These are phyloP conservation scores for Nannobrachium achirus DNA, from an alignment of 2,113 vertebrate genomes.

Conservation along the genomic window DNA sequence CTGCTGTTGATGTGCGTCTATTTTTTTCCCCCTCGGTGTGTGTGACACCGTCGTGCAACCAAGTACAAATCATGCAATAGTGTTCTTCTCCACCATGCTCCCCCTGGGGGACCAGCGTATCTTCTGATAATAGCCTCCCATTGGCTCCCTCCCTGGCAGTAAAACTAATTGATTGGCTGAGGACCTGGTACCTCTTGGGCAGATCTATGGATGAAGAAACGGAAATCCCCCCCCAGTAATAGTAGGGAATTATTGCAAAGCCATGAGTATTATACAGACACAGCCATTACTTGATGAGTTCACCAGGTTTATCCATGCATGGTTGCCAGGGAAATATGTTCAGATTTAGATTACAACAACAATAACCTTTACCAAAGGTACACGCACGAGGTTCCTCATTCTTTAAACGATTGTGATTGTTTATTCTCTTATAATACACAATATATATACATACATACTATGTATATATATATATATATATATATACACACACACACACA, in stretches of 20 bases:
- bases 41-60: too few species aligned
- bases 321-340: neutral
- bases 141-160: conserved; percentile 33
- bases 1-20: too few species aligned
- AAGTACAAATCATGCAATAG: too few species aligned
- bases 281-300: neutral
- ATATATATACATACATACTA: too few species aligned
- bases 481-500: too few species aligned
- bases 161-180: conserved; percentile 57
- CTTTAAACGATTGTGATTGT: too few species aligned
- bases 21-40: too few species aligned
- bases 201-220: conserved; percentile 11
- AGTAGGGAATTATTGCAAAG: neutral
- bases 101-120: conserved; percentile 25
- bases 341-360: neutral
- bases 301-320: neutral
- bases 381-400: too few species aligned
- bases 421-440: too few species aligned
- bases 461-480: too few species aligned
- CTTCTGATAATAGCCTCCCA: conserved; percentile 43
- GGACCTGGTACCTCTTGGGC: conserved; percentile 27
- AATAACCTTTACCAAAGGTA: too few species aligned
- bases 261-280: neutral
- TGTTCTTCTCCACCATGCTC: conserved; percentile 10
- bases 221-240: neutral